phyloP scores from a whole-genome alignment of 2,797 vertebrate genomes.

The Gila robusta region DNA sequence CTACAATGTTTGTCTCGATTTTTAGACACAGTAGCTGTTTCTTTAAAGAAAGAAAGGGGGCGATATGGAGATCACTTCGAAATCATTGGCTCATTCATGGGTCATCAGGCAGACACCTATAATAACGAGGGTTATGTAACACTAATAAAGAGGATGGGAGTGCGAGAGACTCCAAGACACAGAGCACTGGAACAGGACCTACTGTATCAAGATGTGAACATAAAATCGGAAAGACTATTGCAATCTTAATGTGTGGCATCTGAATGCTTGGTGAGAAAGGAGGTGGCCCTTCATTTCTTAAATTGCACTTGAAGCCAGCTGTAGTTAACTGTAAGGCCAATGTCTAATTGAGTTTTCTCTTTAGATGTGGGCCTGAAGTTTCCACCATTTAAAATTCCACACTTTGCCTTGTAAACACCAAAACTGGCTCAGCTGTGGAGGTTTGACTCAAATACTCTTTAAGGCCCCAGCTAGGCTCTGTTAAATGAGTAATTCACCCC shows the following conservation, averaged over 20 bases:
- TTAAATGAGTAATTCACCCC: neutral
- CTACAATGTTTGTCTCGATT: constrained; percentile 11
- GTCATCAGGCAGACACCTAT: constrained; percentile 19
- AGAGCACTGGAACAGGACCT: neutral
- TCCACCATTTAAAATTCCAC: constrained; percentile 60
- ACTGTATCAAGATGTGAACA: neutral
- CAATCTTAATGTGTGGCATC: constrained; percentile 25
- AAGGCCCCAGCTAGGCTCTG: constrained; percentile 15
- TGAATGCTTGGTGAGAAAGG: constrained; percentile 25
- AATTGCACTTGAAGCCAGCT: constrained; percentile 44
- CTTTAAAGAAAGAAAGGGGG: constrained; percentile 20
- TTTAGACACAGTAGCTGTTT: neutral
- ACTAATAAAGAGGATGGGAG: neutral
- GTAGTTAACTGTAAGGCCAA: constrained; percentile 37
- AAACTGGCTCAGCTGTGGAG: constrained; percentile 33
- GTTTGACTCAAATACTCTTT: constrained; percentile 32
- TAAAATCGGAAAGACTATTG: neutral
- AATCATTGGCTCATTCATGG: constrained; percentile 53
- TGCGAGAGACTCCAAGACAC: neutral
- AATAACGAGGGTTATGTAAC: neutral
- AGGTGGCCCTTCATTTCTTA: constrained; percentile 32
- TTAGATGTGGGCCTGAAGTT: constrained; percentile 52
- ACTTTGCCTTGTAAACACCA: constrained; percentile 43
- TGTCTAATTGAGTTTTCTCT: constrained; percentile 40
- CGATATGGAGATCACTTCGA: constrained; percentile 49